Base-by-base conservation (phyloP, 2,797 vertebrate genomes). In the Spheniscus humboldti region DNA sequence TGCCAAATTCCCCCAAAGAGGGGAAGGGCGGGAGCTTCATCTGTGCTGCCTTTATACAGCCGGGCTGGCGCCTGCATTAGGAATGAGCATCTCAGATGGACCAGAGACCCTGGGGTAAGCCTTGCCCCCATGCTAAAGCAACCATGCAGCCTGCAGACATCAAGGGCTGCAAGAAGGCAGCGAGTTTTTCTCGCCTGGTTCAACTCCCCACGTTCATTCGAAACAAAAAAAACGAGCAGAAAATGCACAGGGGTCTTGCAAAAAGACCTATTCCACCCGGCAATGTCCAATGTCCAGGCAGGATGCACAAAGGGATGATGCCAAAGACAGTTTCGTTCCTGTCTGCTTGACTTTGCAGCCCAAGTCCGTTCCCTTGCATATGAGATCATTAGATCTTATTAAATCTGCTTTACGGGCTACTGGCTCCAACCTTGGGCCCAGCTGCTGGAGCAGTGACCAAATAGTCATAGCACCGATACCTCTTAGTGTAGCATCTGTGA, bases 111-210 rank as follows among this genome's bases (percentile, higher is more conserved):
- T 63, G 48, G 35, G 14, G 10, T 43, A 33, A 80, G 35, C 45
- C 48, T 80, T 63, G 37, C 3, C 2, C 2, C n/a, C 6, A 6
- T 0, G 0, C 31, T 35, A 55, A 82, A 74, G 56, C 39, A 68
- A 8, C 17, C 18, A 1, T 8, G 11, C 67, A 64, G 20, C 41
- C 30, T 84, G 69, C 25, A 31, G 35, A 12, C 11, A 10, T 52
- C 27, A n/a, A 28, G 62, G 24, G 27, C 57, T 72, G 30, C 47
- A 62, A 52, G 74, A 63, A 77, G 59, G 74, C 27, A 28, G 33
- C 0, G 13, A 35, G 8, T 8, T 66, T 27, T 84, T 50, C 41
- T 80, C 3, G 0, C 24, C 45, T 35, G 12, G 23, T 31, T 35
- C 52, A 75, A 50, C 8, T 72, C 12, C 24, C 23, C 1, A 0